These are phyloP conservation scores for Onychomys leucogaster DNA, from an alignment of 2,797 vertebrate species.

Conservation along the genomic window DNA sequence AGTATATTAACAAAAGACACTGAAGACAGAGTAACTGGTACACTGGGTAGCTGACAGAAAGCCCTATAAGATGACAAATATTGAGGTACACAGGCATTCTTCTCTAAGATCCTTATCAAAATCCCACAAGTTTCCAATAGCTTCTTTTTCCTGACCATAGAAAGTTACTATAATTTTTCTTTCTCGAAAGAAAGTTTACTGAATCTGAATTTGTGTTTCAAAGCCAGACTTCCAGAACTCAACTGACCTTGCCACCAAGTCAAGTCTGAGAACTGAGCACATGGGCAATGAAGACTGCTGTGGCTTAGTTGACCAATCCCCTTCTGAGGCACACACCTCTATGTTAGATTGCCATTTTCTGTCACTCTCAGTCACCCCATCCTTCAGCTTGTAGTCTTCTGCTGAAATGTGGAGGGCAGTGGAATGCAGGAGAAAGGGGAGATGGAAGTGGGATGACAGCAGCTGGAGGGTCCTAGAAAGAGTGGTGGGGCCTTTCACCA, in stretches of 20 bases:
- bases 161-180: constrained; percentile 9
- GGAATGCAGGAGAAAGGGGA: neutral
- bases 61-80: neutral
- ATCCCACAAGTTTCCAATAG: neutral
- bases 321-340: neutral
- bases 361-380: neutral
- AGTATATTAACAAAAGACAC: neutral
- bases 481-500: neutral
- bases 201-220: constrained; percentile 38
- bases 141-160: neutral
- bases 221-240: constrained; percentile 4
- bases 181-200: constrained; percentile 10
- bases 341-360: neutral
- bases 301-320: rapidly evolving
- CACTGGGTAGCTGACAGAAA: neutral
- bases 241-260: neutral
- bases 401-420: neutral
- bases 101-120: neutral
- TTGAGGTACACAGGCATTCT: neutral
- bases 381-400: neutral
- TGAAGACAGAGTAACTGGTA: neutral
- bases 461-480: neutral
- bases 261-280: neutral
- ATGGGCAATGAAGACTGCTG: neutral
- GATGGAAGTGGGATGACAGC: neutral